Evolutionary conservation across 2,797 vertebrate species (phyloP).

Genomic region (Toxotes lorentzi): DNA sequence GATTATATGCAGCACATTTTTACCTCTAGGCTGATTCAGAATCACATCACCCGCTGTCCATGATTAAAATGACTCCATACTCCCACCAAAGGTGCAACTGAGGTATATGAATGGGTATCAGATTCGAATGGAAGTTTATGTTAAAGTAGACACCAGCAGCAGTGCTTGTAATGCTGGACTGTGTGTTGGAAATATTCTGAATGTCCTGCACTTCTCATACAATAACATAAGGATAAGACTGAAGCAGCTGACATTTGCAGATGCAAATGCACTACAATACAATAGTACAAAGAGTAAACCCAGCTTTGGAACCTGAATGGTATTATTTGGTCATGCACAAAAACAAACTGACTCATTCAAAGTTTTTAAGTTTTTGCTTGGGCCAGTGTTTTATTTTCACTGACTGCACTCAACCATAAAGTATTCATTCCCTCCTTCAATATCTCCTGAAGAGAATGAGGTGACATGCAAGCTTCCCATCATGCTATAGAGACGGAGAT

Average conservation of each 20-base stretch:
- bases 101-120: not conserved
- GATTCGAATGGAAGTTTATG: constrained; percentile 4
- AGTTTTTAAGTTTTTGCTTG: not conserved
- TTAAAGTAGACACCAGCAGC: not conserved
- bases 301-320: not conserved
- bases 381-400: not conserved
- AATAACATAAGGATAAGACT: not conserved
- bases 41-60: constrained; percentile 24
- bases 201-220: not conserved
- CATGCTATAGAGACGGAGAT: constrained; percentile 10
- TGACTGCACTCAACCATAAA: not conserved
- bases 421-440: constrained; percentile 19
- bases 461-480: constrained; percentile 19
- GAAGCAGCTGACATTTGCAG: not conserved
- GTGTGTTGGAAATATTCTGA: not conserved
- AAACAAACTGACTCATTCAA: not conserved
- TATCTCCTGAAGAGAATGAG: not conserved
- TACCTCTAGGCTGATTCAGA: constrained; percentile 31
- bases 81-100: not conserved
- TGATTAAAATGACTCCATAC: constrained; percentile 19
- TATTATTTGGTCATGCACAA: not conserved
- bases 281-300: not conserved
- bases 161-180: not conserved
- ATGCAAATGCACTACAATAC: not conserved
- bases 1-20: constrained; percentile 38